Evolutionary conservation across 2,888 invertebrate genomes (phyloP), one percentile per base, ranked within the genome.

Genomic region (Chesias legatella): DNA sequence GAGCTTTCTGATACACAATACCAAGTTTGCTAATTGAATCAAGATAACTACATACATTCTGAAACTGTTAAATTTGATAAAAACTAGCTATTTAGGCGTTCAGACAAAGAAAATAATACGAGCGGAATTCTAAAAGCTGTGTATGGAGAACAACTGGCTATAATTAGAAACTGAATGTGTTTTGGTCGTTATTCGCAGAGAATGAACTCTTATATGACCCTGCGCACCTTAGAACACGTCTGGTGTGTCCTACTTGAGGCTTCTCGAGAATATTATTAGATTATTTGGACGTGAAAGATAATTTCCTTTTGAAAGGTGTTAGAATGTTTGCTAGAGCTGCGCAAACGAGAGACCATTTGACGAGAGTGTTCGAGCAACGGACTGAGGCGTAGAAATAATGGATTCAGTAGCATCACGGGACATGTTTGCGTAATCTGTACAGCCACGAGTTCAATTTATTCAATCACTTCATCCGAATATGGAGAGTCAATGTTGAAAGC

Each of bases 161-260:
- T 77, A 73, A 77, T 77, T 79, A 78, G 71, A 74, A 61, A 63
- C 60, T 61, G 59, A 61, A 49, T 56, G 54, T 52, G 58, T 62
- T 64, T 61, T 60, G 58, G 63, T 53, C 53, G 60, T 68, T 62
- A 62, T 64, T 70, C 63, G 56, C 66, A 66, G 54, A 53, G 56
- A 55, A 45, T 62, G 63, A 71, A 64, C 66, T 47, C 64, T 53
- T 60, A 54, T 59, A 51, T 67, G 67, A 72, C 71, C 54, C 69
- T 58, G 49, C 49, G 48, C 50, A 44, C 22, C 43, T 31, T 31
- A 13, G 33, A 45, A 40, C 29, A 26, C 33, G 33, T 27, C 29
- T 31, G 40, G 46, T 48, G 48, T 57, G 54, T 51, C 30, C 51
- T 48, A 51, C 49, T 49, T 50, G 45, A 33, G 43, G 48, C 42